Base-by-base conservation (phyloP, 2,113 vertebrate genomes). In the Archocentrus centrarchus region DNA sequence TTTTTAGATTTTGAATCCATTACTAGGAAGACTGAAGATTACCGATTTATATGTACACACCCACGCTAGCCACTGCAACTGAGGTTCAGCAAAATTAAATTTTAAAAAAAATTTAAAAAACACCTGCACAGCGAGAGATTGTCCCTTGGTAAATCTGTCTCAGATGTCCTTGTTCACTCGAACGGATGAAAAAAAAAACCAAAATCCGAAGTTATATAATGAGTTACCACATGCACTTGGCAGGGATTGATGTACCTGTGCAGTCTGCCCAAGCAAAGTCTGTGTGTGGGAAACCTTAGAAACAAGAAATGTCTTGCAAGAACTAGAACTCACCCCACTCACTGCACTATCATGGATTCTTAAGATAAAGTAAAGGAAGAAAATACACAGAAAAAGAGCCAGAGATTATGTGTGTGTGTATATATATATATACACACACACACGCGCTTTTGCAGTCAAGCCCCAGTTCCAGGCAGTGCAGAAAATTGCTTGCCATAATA, bases 101-200 rank as follows among this genome's bases (percentile, higher is more conserved):
- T 22, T 22, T 1, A 8, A 39, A 41, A 41, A 11, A 44, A 44
- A 44, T 11, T 15, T 47, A 68, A 47, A 68, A 37, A 8, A 47
- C 14, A 17, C 17, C 6, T 73, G 68, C 68, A 73, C 1, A 3
- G 47, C 0, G 6, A 73, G 1, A 27, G 18, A 55, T 73, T 73
- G 27, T 55, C 47, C 53, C 17, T 11, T 47, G 11, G 17, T 73
- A 32, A 73, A 55, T 73, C 47, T 55, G 53, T n/a, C 44, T 73
- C 68, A 14, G 18, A 73, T 73, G 17, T 5, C 11, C 24, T 35
- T n/a, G 47, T 35, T 73, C 68, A 55, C 20, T 32, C 0, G 3
- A 47, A 32, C 17, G 7, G 27, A 73, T 73, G 47, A 18, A 15
- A 20, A 55, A 0, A 0, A 70, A 44, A 63, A 22, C 1, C 22